Base-by-base conservation (phyloP, 1,140 invertebrate species). In the Lasaia peninsularis region DNA sequence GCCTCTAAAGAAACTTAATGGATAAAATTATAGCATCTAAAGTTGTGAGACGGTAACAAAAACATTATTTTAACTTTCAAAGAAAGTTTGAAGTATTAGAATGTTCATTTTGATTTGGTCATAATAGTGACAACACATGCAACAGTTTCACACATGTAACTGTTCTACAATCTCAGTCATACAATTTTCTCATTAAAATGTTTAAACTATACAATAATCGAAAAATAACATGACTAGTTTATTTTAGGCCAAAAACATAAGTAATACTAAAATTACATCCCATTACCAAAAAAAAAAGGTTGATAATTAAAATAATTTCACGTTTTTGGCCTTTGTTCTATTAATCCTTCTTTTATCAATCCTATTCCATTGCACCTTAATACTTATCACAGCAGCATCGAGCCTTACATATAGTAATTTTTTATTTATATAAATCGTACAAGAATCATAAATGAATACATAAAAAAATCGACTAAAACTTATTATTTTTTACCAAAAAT, bases 161-260 rank as follows among this genome's bases (percentile, higher is more conserved):
- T 40, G n/a, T 40, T 40, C 16, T 16, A 16, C 16, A 18, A 40
- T 9, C 8, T 18, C 37, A 18, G 16, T 16, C 8, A 16, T 40
- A 16, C 16, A 40, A 18, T 44, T 16, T 44, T 7, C 9, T 18
- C 12, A 18, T 40, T 16, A 1, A 16, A 40, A 8, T 5, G 9
- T 18, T 44, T 44, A 2, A 1, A 44, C 37, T 20, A 44, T 9
- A 16, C 16, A 44, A 44, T 44, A 44, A 18, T 44, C 18, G 4
- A 16, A 44, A 2, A 44, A 44, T 44, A 44, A 44, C n/a, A 20
- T 44, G 40, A 44, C 40, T 44, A 44, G 40, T 11, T 44, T 44
- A 44, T 9, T 20, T 1, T 20, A 44, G 40, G 18, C 40, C 40
- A 44, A 20, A 44, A 44, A 44, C 40, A 44, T 44, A 6, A 0